Conservation (phyloP, 2,113 vertebrate genomes). For the Nothoprocta pentlandii region DNA sequence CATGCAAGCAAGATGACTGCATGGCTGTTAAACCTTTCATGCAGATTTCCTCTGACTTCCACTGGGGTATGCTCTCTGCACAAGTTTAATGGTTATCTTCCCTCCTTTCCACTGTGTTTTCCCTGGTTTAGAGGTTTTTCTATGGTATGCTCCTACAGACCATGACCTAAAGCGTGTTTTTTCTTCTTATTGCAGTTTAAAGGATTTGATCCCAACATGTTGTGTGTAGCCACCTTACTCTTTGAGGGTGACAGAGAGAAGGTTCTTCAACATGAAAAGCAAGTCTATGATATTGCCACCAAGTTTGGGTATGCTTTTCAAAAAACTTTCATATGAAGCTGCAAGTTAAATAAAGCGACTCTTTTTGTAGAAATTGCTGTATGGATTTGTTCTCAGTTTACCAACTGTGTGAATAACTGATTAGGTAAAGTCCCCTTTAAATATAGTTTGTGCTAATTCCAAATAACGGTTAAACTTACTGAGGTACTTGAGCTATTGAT, state of each 20-base stretch:
- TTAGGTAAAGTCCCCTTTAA: background rate
- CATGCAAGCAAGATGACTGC: background rate
- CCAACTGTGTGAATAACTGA: background rate
- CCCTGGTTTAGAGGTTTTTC: background rate
- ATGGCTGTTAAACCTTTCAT: background rate
- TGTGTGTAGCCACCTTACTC: slow-evolving; percentile 95
- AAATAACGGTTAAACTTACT: background rate
- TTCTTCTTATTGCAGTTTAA: slow-evolving; percentile 89
- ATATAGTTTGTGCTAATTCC: background rate
- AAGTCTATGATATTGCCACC: slow-evolving; percentile 98
- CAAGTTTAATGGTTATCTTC: background rate
- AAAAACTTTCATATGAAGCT: background rate
- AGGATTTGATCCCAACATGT: slow-evolving; percentile 92
- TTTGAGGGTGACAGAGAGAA: slow-evolving; percentile 96
- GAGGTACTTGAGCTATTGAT: background rate
- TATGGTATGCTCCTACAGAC: background rate
- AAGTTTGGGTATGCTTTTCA: slow-evolving; percentile 92
- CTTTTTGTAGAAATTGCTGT: background rate
- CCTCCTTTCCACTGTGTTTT: background rate
- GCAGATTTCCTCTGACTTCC: background rate
- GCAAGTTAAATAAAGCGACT: background rate
- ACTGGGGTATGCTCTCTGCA: background rate
- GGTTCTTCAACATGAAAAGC: slow-evolving; percentile 98
- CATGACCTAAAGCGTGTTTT: background rate
- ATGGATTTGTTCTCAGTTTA: background rate